Evolutionary conservation across 2,888 invertebrate genomes (phyloP), one percentile per base, ranked within the genome.

Genomic region (Lutraria lutraria): DNA sequence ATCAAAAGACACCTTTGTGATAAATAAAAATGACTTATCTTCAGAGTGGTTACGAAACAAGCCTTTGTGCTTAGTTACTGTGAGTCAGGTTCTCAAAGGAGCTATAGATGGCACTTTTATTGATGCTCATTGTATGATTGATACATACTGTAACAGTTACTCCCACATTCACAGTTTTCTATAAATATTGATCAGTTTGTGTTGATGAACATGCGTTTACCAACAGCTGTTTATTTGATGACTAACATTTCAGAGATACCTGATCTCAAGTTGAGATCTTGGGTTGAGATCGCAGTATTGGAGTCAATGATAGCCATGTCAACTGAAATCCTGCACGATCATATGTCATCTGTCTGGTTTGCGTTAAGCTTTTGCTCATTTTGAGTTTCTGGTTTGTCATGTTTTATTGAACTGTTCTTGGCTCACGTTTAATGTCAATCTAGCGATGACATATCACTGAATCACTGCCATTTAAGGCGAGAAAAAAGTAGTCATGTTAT

Each of bases 161-260:
- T 25, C 43, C 43, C 43, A 43, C n/a, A 68, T n/a, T 68, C 25
- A 68, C 25, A 31, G 29, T 31, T 19, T 16, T 76, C 10, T 76
- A 76, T 76, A 76, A 76, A 76, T 76, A 76, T 76, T 76, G 76
- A 76, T 76, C 15, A 34, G 12, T 34, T 16, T 31, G 34, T 31
- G 76, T 34, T 34, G 31, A 76, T 76, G 19, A 76, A 76, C 76
- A 76, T 25, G 25, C 31, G 34, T 76, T 76, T 76, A 34, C 15
- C 29, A 76, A 76, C 76, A 76, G 76, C 76, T 76, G 76, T n/a
- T 43, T 31, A 15, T 76, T 6, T 76, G 0, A 34, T 76, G 76
- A 76, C 76, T 76, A 29, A 76, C 34, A 31, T 43, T 43, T 43
- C 43, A 43, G 43, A 8, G 43, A 43, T 43, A 43, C 43, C 43